A percentile compares a stretch with the other conserved stretches of the same genome.
phyloP scores from a whole-genome alignment of 2,797 vertebrate species.

The Anisognathus igniventris region DNA sequence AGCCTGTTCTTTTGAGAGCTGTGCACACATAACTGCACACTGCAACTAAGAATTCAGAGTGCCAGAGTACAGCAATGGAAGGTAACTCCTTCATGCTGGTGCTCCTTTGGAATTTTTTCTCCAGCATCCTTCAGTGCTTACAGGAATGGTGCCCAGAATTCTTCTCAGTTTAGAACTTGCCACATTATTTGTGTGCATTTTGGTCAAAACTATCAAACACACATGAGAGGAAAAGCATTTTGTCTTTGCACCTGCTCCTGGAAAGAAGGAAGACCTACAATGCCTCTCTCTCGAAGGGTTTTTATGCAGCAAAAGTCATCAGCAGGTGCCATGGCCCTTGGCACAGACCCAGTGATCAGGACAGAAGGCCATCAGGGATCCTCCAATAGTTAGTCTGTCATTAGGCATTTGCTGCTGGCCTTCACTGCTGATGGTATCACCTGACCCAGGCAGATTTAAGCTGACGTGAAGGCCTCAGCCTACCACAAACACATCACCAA shows the following conservation, averaged over 20 bases:
- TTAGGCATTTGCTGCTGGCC: not conserved
- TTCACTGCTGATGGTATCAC: not conserved
- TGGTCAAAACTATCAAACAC: not conserved
- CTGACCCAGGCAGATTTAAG: not conserved
- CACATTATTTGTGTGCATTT: not conserved
- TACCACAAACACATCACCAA: not conserved
- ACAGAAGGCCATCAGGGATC: not conserved
- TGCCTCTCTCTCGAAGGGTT: not conserved
- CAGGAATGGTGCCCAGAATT: not conserved
- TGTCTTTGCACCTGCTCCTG: not conserved
- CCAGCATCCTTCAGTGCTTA: not conserved
- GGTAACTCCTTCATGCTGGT: not conserved
- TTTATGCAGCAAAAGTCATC: accelerated
- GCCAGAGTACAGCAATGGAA: not conserved
- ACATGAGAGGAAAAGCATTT: not conserved
- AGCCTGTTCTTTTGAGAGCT: not conserved
- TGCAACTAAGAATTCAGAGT: not conserved
- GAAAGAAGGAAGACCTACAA: not conserved
- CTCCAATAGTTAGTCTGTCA: not conserved
- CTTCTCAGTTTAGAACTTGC: not conserved
- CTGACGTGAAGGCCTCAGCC: not conserved
- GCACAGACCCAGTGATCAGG: not conserved
- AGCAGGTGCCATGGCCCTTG: not conserved
- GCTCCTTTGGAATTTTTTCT: not conserved
- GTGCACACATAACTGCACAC: accelerated